phyloP scores from a whole-genome alignment of 2,888 invertebrate species.

The Pogonocherus hispidulus region DNA sequence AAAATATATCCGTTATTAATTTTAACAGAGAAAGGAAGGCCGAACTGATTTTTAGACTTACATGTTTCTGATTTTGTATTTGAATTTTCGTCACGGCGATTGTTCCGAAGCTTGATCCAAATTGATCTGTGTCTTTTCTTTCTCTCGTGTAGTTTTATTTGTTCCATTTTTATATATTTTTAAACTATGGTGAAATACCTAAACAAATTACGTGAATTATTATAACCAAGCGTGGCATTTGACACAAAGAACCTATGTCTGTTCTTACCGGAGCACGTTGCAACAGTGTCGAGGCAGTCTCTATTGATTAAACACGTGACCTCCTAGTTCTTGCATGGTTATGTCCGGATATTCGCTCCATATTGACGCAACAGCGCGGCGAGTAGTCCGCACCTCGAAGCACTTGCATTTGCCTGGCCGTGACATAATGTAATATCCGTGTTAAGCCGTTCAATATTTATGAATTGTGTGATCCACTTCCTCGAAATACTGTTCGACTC shows the following conservation, averaged over 20 bases:
- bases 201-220: too few species aligned
- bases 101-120: too few species aligned
- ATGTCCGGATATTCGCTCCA: constrained; percentile 5
- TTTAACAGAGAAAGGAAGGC: too few species aligned
- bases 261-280: neutral
- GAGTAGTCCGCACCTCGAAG: neutral
- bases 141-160: too few species aligned
- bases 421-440: constrained; percentile 41
- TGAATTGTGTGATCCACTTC: constrained; percentile 20
- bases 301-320: constrained; percentile 8
- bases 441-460: constrained; percentile 34
- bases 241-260: neutral
- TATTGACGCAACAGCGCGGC: constrained; percentile 9
- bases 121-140: too few species aligned
- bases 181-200: too few species aligned
- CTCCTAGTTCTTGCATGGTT: constrained; percentile 12
- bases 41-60: too few species aligned
- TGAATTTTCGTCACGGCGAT: too few species aligned
- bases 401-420: constrained; percentile 28
- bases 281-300: neutral
- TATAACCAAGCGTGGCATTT: neutral
- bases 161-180: too few species aligned
- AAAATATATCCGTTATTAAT: too few species aligned
- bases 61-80: too few species aligned
- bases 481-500: neutral